A percentile compares a stretch with the other conserved stretches of the same genome.
phyloP scores from a whole-genome alignment of 2,888 invertebrate genomes.

The Alcis repandata region DNA sequence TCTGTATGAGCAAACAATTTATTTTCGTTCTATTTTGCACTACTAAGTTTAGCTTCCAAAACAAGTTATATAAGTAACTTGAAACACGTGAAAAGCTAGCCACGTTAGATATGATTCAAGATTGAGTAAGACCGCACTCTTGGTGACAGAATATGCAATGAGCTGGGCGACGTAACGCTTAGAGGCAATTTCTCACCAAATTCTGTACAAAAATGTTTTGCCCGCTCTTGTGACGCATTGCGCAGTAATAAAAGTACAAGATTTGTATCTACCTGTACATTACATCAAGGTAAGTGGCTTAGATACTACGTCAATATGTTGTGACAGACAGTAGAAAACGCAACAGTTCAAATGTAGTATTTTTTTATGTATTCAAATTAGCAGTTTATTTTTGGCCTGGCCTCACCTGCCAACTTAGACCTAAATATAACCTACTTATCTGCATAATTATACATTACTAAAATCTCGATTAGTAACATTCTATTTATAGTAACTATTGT shows the following conservation, averaged over 20 bases:
- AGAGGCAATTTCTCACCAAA: too few species aligned
- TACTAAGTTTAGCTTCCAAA: too few species aligned
- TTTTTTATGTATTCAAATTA: constrained; percentile 9
- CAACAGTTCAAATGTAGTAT: background rate
- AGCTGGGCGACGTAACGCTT: too few species aligned
- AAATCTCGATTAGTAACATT: background rate
- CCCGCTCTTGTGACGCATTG: background rate
- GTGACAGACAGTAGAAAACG: background rate
- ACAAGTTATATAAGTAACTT: too few species aligned
- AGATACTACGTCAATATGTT: background rate
- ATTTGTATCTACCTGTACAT: too few species aligned
- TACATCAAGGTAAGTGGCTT: background rate
- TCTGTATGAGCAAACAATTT: too few species aligned
- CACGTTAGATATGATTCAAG: too few species aligned
- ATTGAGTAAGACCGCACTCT: too few species aligned
- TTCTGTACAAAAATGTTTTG: background rate
- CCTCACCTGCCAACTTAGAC: background rate
- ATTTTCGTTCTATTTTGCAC: too few species aligned
- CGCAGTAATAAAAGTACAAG: background rate
- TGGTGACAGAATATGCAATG: too few species aligned
- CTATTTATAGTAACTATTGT: constrained; percentile 1
- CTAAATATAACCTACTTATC: background rate
- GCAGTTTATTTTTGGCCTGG: background rate
- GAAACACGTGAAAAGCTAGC: too few species aligned
- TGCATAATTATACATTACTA: background rate